phyloP scores from a whole-genome alignment of 2,888 invertebrate genomes.

The Patella caerulea region DNA sequence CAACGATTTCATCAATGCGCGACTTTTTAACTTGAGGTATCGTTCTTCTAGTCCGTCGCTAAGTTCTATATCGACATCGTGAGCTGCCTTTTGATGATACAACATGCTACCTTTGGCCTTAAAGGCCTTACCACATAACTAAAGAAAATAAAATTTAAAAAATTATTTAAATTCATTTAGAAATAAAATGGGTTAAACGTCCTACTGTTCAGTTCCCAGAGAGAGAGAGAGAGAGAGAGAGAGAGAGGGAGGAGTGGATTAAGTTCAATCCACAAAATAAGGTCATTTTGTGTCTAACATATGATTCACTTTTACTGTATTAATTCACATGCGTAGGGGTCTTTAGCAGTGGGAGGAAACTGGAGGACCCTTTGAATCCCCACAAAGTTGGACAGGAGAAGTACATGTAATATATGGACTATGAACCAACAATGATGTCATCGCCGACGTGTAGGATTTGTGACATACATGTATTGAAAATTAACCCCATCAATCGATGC shows the following conservation, averaged over 20 bases:
- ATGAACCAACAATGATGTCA: too few species aligned
- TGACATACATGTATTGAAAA: too few species aligned
- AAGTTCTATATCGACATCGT: slow-evolving; percentile 62
- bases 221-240: neutral
- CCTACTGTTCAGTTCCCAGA: too few species aligned
- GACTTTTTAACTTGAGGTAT: slow-evolving; percentile 56
- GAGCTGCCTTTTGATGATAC: slow-evolving; percentile 65
- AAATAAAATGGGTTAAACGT: too few species aligned
- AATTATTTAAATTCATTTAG: too few species aligned
- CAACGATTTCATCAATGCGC: slow-evolving; percentile 41
- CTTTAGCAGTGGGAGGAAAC: neutral
- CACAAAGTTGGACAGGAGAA: too few species aligned
- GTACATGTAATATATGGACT: too few species aligned
- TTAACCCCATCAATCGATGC: too few species aligned
- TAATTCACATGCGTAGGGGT: too few species aligned
- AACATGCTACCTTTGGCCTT: slow-evolving; percentile 66
- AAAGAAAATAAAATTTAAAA: slow-evolving; percentile 23
- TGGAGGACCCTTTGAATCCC: neutral
- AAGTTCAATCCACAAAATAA: neutral
- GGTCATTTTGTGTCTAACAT: too few species aligned
- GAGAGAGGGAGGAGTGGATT: neutral
- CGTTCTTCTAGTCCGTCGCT: slow-evolving; percentile 66
- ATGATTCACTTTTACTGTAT: too few species aligned
- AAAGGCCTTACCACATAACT: slow-evolving; percentile 66
- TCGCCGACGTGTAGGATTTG: too few species aligned